Conservation (phyloP, 2,888 invertebrate species). For the Enchytraeus crypticus region DNA sequence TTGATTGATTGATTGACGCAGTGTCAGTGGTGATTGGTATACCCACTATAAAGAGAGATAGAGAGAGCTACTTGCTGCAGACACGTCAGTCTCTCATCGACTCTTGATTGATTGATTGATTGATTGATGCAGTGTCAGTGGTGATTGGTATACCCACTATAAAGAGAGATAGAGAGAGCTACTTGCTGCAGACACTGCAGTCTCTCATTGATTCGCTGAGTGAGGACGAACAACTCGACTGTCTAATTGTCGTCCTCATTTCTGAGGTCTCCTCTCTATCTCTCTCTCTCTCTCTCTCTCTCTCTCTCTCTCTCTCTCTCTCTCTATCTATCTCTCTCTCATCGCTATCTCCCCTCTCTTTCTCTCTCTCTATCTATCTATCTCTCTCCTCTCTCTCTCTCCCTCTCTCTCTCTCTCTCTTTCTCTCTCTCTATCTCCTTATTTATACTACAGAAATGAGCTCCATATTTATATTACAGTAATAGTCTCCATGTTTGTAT, state of each 20-base stretch:
- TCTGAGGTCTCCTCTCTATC: constrained; percentile 56
- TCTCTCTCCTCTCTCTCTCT: too few species aligned
- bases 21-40: constrained; percentile 77
- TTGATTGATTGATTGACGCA: constrained; percentile 38
- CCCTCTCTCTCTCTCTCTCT: too few species aligned
- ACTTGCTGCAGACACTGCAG: constrained; percentile 73
- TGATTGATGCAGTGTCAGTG: constrained; percentile 58
- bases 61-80: constrained; percentile 74
- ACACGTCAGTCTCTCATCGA: constrained; percentile 75
- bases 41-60: constrained; percentile 76
- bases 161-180: constrained; percentile 74
- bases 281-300: background rate
- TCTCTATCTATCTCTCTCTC: too few species aligned
- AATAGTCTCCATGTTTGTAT: background rate
- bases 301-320: too few species aligned
- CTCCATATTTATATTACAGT: background rate
- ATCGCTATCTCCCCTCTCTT: too few species aligned
- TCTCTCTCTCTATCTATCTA: too few species aligned
- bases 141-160: constrained; percentile 82
- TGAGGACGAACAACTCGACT: constrained; percentile 63
- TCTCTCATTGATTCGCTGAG: constrained; percentile 73
- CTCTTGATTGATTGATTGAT: too few species aligned
- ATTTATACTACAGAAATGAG: background rate
- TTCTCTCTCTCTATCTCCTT: too few species aligned
- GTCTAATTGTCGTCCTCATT: constrained; percentile 74